Base-by-base conservation (phyloP, 92 coral and sea anemone species). In the Actinostola sp. region DNA sequence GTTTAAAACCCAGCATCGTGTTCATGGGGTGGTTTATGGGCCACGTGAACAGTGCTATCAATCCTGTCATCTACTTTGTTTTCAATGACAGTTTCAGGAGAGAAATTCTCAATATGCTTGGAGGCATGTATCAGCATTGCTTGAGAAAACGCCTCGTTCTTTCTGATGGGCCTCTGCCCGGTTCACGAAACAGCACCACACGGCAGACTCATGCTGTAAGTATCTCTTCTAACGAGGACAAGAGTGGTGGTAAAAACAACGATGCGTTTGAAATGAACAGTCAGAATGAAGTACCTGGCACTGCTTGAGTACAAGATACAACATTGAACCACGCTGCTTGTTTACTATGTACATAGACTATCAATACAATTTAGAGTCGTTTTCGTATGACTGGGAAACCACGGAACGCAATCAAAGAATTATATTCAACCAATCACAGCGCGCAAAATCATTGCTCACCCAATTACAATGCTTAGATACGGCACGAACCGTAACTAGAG, bases 21-120 rank as follows among this genome's bases (percentile, higher is more conserved):
- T 84, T 82, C 32, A 28, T 89, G 66, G 93, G 93, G 8, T 81
- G 72, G 33, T 89, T 89, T 59, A 76, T 89, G 31, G 89, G 93
- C 28, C 93, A 89, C 39, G 84, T 76, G 31, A 79, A 77, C 73
- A 77, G 78, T 14, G 87, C 90, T 16, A 69, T 79, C 21, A 89
- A 89, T 44, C 86, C 89, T 16, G 73, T 81, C 17, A 58, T 89
- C 9, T 89, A 89, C 39, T 61, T 76, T 35, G 77, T 69, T 34
- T 70, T 76, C 70, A 87, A 68, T 48, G 74, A 68, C 29, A 68
- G 31, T 25, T 68, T 68, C 28, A 48, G 74, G 21, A 52, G 46
- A n/a, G 74, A 68, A 27, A 30, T 57, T 12, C 15, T 57, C 39
- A 30, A 27, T 17, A 6, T 57, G 12, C 28, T 57, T 20, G 12